Evolutionary conservation across 92 coral and sea anemone genomes (phyloP).

Genomic region (Micromussa lordhowensis): DNA sequence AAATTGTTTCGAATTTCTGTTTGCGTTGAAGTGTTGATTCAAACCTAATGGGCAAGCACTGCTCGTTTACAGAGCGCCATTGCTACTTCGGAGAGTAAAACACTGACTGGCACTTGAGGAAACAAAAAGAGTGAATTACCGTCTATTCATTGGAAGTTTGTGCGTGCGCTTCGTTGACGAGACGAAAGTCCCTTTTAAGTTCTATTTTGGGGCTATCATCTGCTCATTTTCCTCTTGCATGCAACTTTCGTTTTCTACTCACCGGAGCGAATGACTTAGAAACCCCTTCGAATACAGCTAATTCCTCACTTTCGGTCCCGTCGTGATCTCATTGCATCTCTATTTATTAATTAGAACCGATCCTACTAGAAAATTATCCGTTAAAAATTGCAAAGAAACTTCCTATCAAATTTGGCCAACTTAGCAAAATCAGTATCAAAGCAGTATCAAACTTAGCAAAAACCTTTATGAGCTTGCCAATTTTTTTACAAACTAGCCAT

Average conservation of each 20-base stretch:
- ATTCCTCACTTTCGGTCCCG: constrained; percentile 33
- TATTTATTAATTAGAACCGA: constrained; percentile 11
- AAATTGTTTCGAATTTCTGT: constrained; percentile 14
- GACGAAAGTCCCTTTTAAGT: constrained; percentile 12
- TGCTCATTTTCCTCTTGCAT: neutral
- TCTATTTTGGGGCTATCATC: neutral
- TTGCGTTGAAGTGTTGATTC: constrained; percentile 18
- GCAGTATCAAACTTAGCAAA: neutral
- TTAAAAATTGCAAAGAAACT: neutral
- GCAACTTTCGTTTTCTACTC: neutral
- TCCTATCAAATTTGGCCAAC: neutral
- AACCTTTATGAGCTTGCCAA: neutral
- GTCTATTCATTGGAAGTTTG: constrained; percentile 33
- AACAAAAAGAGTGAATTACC: constrained; percentile 57
- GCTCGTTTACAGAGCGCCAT: constrained; percentile 7
- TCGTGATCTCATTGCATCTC: neutral
- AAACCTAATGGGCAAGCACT: neutral
- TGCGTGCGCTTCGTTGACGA: constrained; percentile 17
- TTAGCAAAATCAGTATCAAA: too few relatives aligned
- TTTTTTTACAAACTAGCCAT: neutral
- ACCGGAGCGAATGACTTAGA: constrained; percentile 1
- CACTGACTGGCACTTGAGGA: constrained; percentile 4
- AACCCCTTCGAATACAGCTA: neutral
- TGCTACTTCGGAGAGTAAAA: neutral
- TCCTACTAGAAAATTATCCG: neutral